Conservation (phyloP, 1,140 invertebrate species). For the Charaxes varanes region DNA sequence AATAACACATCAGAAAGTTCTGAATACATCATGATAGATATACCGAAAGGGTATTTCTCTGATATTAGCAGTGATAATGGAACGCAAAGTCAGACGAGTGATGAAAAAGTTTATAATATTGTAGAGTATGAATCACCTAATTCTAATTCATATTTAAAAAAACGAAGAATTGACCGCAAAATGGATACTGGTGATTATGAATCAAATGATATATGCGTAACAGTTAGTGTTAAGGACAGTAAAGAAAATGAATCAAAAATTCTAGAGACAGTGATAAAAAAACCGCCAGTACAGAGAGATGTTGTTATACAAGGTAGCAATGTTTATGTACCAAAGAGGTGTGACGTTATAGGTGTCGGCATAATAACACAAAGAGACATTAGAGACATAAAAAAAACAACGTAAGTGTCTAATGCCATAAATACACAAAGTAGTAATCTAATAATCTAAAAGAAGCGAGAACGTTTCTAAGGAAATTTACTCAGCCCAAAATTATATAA, state of each 20-base stretch:
- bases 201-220: constrained; percentile 23
- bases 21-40: constrained; percentile 44
- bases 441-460: too few species aligned
- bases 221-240: constrained; percentile 23
- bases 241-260: constrained; percentile 19
- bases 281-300: constrained; percentile 23
- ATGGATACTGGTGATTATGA: constrained; percentile 24
- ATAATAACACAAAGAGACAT: constrained; percentile 48
- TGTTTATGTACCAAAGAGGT: constrained; percentile 30
- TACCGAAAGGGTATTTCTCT: constrained; percentile 47
- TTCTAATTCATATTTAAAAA: constrained; percentile 22
- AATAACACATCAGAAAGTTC: constrained; percentile 27
- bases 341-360: constrained; percentile 44
- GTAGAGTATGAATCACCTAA: constrained; percentile 46
- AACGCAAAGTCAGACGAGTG: constrained; percentile 27
- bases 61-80: constrained; percentile 29
- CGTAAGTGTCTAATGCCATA: constrained; percentile 29
- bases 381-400: constrained; percentile 32
- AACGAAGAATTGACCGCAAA: constrained; percentile 13
- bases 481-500: too few species aligned
- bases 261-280: constrained; percentile 24
- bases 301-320: constrained; percentile 39
- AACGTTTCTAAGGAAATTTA: too few species aligned
- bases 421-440: too few species aligned
- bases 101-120: constrained; percentile 57